Percentiles rank a stretch among this genome's conserved stretches.
phyloP scores from a whole-genome alignment of 2,113 vertebrate genomes.

The Butastur rufipennis region DNA sequence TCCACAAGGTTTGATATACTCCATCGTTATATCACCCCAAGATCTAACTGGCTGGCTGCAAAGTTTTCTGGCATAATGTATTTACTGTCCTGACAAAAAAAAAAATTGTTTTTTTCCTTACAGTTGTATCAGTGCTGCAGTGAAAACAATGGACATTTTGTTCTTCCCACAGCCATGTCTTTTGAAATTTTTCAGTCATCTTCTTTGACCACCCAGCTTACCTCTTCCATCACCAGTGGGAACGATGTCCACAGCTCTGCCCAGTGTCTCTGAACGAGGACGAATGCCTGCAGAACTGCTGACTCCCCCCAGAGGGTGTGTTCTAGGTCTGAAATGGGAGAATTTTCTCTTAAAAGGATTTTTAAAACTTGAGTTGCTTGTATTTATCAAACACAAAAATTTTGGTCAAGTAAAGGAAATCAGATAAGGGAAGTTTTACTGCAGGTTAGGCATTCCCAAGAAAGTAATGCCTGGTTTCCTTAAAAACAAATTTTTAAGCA shows the following conservation, averaged over 20 bases:
- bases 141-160: not conserved
- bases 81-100: not conserved
- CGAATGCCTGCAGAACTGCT: not conserved
- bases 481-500: not conserved
- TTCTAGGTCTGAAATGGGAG: rapidly evolving
- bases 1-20: rapidly evolving
- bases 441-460: not conserved
- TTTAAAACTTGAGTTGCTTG: rapidly evolving
- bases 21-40: rapidly evolving
- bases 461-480: not conserved
- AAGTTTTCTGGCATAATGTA: not conserved
- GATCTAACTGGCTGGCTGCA: not conserved
- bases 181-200: not conserved
- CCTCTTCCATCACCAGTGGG: not conserved
- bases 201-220: not conserved
- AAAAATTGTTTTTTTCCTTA: not conserved
- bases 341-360: rapidly evolving
- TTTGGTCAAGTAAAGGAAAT: not conserved
- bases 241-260: not conserved
- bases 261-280: not conserved
- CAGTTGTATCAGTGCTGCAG: not conserved
- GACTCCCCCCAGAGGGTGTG: rapidly evolving
- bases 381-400: not conserved
- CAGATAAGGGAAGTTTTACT: not conserved
- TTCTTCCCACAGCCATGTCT: not conserved